These are phyloP conservation scores for Lithosia quadra DNA, from an alignment of 2,888 invertebrate genomes.

Conservation along the genomic window DNA sequence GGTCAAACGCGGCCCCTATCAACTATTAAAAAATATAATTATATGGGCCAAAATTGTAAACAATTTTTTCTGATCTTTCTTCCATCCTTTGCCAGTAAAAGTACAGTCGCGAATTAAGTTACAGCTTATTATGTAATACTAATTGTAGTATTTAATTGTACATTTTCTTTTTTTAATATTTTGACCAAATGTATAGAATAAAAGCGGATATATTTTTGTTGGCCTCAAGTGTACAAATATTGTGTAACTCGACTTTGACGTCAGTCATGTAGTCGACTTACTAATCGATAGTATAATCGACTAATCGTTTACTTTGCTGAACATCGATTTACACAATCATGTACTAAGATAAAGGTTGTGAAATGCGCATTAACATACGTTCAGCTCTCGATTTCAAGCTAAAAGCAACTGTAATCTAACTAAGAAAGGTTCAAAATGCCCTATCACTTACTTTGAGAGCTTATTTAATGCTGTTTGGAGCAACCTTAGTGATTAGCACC, in stretches of 20 bases:
- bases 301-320: conserved; percentile 31
- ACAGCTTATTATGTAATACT: conserved; percentile 41
- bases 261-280: conserved; percentile 35
- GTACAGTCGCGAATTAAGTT: conserved; percentile 22
- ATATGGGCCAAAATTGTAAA: not conserved
- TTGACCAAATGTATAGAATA: conserved; percentile 72
- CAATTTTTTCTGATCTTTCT: not conserved
- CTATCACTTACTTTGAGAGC: not conserved
- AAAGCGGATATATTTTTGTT: conserved; percentile 49
- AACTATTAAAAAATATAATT: too few relatives aligned
- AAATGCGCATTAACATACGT: conserved; percentile 34
- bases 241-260: conserved; percentile 39
- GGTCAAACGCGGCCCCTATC: too few relatives aligned
- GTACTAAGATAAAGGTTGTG: conserved; percentile 30
- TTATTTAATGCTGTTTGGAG: conserved; percentile 5
- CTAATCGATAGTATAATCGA: conserved; percentile 21
- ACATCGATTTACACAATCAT: conserved; percentile 28
- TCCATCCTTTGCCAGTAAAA: conserved; percentile 24
- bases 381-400: conserved; percentile 18
- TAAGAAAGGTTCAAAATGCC: conserved; percentile 24
- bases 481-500: conserved; percentile 50
- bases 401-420: conserved; percentile 21
- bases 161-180: conserved; percentile 58
- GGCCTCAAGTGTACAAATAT: conserved; percentile 42
- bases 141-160: conserved; percentile 54